Conservation (phyloP, 1,140 invertebrate genomes). For the Ceratina calcarata region DNA sequence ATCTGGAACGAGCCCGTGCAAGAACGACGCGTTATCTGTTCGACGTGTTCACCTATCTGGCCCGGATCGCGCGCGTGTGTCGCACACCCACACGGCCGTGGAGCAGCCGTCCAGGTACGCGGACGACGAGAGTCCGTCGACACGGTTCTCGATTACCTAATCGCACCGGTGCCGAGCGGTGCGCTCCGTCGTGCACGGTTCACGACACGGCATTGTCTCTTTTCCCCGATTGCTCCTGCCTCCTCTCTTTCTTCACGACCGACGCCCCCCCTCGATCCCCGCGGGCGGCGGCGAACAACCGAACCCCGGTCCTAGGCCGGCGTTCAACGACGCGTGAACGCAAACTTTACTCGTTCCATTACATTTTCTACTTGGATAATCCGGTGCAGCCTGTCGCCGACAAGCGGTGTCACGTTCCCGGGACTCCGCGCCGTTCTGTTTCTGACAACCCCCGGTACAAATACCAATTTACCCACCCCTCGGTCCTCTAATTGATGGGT, state of each 20-base stretch:
- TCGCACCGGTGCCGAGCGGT: conserved; percentile 44
- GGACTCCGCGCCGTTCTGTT: not conserved
- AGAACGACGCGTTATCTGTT: conserved; percentile 35
- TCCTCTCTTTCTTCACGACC: not conserved
- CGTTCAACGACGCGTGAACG: conserved; percentile 68
- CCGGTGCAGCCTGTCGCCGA: conserved; percentile 29
- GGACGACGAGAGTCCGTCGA: conserved; percentile 43
- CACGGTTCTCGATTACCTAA: conserved; percentile 68
- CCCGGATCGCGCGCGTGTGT: conserved; percentile 18
- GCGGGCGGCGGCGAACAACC: too few relatives aligned
- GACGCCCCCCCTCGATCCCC: too few relatives aligned
- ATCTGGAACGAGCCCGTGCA: conserved; percentile 52
- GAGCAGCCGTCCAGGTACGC: not conserved
- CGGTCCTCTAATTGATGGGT: too few relatives aligned
- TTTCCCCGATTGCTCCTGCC: not conserved
- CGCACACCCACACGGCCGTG: conserved; percentile 44
- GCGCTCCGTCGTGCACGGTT: conserved; percentile 36
- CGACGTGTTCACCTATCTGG: conserved; percentile 31
- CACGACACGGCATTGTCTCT: conserved; percentile 47
- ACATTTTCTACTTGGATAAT: conserved; percentile 64
- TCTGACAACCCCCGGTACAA: too few relatives aligned
- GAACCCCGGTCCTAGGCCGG: conserved; percentile 22
- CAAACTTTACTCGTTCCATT: conserved; percentile 66
- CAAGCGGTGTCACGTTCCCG: conserved; percentile 37
- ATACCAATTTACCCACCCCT: too few relatives aligned